Evolutionary conservation across 2,797 vertebrate species (phyloP).

Genomic region (Anabas testudineus): DNA sequence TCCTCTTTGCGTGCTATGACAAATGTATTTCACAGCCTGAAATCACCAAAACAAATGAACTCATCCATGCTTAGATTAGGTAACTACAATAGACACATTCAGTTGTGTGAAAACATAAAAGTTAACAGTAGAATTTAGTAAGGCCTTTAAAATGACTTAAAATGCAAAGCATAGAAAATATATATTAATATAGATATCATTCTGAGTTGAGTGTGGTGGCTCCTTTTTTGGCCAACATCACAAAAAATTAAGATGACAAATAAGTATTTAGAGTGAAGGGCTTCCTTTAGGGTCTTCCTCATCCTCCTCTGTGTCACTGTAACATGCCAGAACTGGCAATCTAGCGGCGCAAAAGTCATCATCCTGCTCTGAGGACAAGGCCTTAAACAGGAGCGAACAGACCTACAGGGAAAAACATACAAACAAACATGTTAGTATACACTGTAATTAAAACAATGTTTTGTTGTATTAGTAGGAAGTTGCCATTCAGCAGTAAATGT

Average conservation of each 20-base stretch:
- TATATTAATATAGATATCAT: not conserved
- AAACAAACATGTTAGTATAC: not conserved
- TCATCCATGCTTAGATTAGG: not conserved
- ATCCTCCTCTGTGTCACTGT: slow-evolving; percentile 87
- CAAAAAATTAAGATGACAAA: not conserved
- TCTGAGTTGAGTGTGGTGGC: not conserved
- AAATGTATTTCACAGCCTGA: not conserved
- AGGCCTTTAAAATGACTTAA: not conserved
- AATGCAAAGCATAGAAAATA: not conserved
- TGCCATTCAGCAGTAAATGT: not conserved
- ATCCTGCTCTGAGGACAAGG: slow-evolving; percentile 76
- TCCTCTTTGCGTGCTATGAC: not conserved
- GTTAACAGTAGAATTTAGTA: not conserved
- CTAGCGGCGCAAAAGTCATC: slow-evolving; percentile 24
- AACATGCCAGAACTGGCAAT: slow-evolving; percentile 81
- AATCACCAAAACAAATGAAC: not conserved
- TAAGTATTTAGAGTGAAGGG: slow-evolving; percentile 18
- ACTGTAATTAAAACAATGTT: not conserved
- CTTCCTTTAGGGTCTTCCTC: slow-evolving; percentile 13
- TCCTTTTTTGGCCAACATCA: not conserved
- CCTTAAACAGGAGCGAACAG: slow-evolving; percentile 90
- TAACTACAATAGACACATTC: slow-evolving; percentile 9
- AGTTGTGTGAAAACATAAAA: not conserved
- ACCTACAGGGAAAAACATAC: slow-evolving; percentile 77
- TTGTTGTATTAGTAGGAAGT: not conserved